Base-by-base conservation (phyloP, 2,888 invertebrate species). In the Galerucella calmariensis region DNA sequence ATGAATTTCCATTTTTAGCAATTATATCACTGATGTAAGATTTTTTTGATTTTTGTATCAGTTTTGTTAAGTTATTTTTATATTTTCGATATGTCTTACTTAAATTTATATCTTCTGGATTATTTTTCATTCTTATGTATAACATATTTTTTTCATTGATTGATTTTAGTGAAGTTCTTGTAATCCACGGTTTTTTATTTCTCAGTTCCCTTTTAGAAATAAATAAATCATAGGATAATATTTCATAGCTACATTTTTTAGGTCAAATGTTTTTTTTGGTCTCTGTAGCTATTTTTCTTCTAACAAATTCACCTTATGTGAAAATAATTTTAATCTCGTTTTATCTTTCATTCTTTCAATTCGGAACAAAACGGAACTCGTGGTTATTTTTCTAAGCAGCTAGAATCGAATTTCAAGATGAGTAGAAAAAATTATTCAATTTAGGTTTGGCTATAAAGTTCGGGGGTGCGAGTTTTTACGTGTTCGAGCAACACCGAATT, bases 401-500 rank as follows among this genome's bases (percentile, higher is more conserved):
- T 66, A 20, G 27, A 66, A 20, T 66, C n/a, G 14, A 12, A 66
- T 48, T 16, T 5, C 27, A 27, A n/a, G 66, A 66, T 16, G 41
- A 56, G 67, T 41, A 35, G 61, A 48, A 69, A 69, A 69, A 59
- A 24, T 44, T 46, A 48, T 46, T 58, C 44, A 48, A 61, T 61
- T 69, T 46, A 27, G 46, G 44, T 20, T 48, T 20, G n/a, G 27
- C 8, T 9, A 35, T 27, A 61, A 61, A 35, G 61, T 56, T 56
- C 61, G 14, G 61, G 27, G 61, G 61, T 35, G 61, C 27, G 69
- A 62, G 53, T 70, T 70, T 70, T 70, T 62, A 62, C 53, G 53
- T 35, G 62, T 53, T 53, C 35, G 35, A 35, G 61, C 61, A 61
- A 35, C 16, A 11, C 44, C 65, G 20, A 16, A 71, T 71, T 56